Evolutionary conservation across 1,140 invertebrate species (phyloP).

Genomic region (Bombus ignitus): DNA sequence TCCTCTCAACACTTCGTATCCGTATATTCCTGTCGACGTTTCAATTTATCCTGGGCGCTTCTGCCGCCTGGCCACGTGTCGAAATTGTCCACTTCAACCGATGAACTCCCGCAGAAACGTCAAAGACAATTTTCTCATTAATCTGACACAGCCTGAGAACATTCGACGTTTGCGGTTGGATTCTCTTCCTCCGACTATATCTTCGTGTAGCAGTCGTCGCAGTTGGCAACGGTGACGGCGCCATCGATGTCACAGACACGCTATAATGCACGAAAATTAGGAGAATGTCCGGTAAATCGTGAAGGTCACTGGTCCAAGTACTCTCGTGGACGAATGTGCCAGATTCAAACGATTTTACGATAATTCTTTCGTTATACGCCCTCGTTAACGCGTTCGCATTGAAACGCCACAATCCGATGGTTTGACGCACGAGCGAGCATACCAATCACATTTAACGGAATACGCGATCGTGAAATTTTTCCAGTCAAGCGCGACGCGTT

Average conservation of each 20-base stretch:
- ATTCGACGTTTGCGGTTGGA: neutral
- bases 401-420: conserved; percentile 29
- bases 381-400: conserved; percentile 7
- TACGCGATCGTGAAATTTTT: conserved; percentile 3
- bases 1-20: neutral
- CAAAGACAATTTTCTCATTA: conserved; percentile 11
- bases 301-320: neutral
- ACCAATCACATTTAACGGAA: neutral
- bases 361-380: neutral
- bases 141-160: neutral
- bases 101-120: neutral
- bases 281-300: neutral
- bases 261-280: neutral
- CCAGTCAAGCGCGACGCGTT: neutral
- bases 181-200: neutral
- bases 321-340: neutral
- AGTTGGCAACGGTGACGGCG: conserved; percentile 39
- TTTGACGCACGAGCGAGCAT: conserved; percentile 38
- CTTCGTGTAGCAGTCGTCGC: conserved; percentile 7
- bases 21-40: neutral
- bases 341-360: neutral
- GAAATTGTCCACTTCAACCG: neutral
- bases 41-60: neutral
- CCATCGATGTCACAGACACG: conserved; percentile 12
- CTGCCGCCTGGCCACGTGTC: neutral